Conservation (phyloP, 2,113 vertebrate genomes). For the Sarotherodon lohbergeri region DNA sequence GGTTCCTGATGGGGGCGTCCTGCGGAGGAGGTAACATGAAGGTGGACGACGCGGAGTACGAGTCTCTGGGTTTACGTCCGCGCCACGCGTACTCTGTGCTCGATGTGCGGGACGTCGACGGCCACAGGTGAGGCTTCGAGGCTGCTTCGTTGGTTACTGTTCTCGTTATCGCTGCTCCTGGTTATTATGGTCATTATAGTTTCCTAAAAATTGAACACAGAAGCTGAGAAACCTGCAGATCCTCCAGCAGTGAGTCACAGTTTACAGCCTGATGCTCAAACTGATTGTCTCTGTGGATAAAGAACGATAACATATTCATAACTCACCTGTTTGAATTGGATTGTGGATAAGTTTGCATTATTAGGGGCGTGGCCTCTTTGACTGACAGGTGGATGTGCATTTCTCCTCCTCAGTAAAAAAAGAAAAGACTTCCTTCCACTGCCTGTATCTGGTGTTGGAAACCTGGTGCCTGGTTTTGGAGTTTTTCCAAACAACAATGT, state of each 20-base stretch:
- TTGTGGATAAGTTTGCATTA: background rate
- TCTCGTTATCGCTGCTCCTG: background rate
- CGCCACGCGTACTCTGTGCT: constrained; percentile 91
- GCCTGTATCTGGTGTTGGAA: background rate
- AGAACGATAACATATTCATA: background rate
- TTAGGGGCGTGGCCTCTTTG: background rate
- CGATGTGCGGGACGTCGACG: constrained; percentile 84
- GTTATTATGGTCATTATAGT: background rate
- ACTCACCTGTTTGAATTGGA: background rate
- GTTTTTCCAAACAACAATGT: background rate
- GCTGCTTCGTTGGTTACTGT: background rate
- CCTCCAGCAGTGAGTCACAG: background rate
- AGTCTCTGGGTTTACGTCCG: constrained; percentile 85
- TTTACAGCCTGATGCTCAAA: background rate
- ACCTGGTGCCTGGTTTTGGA: background rate
- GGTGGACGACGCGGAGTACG: constrained; percentile 84
- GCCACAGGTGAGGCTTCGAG: constrained; percentile 64
- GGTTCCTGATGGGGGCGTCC: constrained; percentile 94
- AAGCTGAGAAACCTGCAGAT: background rate
- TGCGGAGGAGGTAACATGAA: constrained; percentile 97
- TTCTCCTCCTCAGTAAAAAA: background rate
- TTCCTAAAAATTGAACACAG: background rate
- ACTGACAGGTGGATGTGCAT: background rate
- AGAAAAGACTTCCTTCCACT: background rate
- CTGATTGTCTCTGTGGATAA: background rate